Evolutionary conservation across 2,797 vertebrate genomes (phyloP).

Genomic region (Kryptolebias ocellatus): DNA sequence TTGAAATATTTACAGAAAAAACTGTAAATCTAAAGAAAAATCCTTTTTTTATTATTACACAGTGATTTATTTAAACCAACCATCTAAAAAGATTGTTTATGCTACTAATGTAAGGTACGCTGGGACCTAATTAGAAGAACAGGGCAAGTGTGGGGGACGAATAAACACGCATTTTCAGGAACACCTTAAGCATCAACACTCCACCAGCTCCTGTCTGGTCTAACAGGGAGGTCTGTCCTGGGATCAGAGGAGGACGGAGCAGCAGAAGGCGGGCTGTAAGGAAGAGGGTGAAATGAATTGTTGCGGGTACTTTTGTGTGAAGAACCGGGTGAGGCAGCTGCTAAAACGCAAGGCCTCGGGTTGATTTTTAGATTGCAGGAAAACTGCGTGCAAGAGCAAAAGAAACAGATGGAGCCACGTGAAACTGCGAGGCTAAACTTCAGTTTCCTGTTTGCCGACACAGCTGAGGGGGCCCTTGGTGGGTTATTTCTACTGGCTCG

Average conservation of each 20-base stretch:
- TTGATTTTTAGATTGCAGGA: constrained; percentile 31
- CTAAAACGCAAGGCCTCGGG: constrained; percentile 26
- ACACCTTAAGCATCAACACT: constrained; percentile 57
- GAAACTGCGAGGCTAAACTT: constrained; percentile 67
- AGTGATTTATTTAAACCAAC: constrained; percentile 17
- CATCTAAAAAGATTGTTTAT: constrained; percentile 23
- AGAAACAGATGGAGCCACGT: constrained; percentile 55
- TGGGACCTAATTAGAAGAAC: constrained; percentile 66
- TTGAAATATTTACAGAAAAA: background rate
- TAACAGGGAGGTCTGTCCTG: constrained; percentile 46
- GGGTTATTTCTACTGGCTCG: constrained; percentile 55
- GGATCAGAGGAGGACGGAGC: constrained; percentile 43
- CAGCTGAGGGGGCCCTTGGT: constrained; percentile 70
- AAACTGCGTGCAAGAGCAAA: constrained; percentile 29
- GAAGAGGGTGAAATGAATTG: constrained; percentile 30
- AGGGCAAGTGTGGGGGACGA: constrained; percentile 35
- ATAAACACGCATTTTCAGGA: constrained; percentile 57
- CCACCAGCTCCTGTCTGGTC: constrained; percentile 57
- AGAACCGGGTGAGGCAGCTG: constrained; percentile 16
- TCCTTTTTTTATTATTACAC: background rate
- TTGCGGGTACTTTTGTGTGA: constrained; percentile 26
- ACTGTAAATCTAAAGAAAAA: background rate
- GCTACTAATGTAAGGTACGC: constrained; percentile 25
- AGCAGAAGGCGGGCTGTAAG: constrained; percentile 27
- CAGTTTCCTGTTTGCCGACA: constrained; percentile 77